Conservation (phyloP, 2,888 invertebrate species). For the Timema podura region DNA sequence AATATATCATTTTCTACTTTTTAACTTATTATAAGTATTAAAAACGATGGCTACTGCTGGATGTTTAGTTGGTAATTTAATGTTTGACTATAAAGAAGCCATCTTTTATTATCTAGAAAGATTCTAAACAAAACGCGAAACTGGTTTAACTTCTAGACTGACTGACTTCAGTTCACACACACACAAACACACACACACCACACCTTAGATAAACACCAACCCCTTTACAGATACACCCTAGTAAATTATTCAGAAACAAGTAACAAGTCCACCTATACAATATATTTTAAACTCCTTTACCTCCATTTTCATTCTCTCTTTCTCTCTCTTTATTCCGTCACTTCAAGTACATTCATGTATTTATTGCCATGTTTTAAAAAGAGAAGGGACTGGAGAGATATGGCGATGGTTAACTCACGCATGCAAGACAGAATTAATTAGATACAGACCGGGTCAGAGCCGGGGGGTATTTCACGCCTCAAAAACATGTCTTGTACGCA, state of each 20-base stretch:
- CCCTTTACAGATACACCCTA: slow-evolving; percentile 22
- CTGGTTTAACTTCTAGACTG: too few species aligned
- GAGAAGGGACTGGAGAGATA: slow-evolving; percentile 25
- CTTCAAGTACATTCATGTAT: slow-evolving; percentile 26
- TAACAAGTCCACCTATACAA: neutral
- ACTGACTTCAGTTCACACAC: too few species aligned
- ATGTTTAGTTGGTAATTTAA: too few species aligned
- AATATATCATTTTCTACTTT: too few species aligned
- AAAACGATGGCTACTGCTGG: too few species aligned
- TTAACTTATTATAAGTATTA: too few species aligned
- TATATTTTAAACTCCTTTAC: too few species aligned
- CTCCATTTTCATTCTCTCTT: slow-evolving; percentile 9
- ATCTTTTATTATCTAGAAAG: too few species aligned
- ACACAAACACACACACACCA: neutral
- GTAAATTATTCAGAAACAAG: slow-evolving; percentile 29
- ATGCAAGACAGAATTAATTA: slow-evolving; percentile 27
- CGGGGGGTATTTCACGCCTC: slow-evolving; percentile 24
- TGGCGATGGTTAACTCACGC: slow-evolving; percentile 18
- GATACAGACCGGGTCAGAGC: slow-evolving; percentile 10
- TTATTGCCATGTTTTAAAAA: slow-evolving; percentile 27
- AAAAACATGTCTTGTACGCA: slow-evolving; percentile 17
- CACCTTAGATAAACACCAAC: slow-evolving; percentile 22
- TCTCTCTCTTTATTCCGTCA: slow-evolving; percentile 20
- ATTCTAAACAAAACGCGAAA: too few species aligned
- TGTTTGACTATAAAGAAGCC: too few species aligned